Percentiles rank a stretch among this genome's conserved stretches.
Evolutionary conservation across 2,888 invertebrate genomes (phyloP).

Genomic region (Ophion ellenae): DNA sequence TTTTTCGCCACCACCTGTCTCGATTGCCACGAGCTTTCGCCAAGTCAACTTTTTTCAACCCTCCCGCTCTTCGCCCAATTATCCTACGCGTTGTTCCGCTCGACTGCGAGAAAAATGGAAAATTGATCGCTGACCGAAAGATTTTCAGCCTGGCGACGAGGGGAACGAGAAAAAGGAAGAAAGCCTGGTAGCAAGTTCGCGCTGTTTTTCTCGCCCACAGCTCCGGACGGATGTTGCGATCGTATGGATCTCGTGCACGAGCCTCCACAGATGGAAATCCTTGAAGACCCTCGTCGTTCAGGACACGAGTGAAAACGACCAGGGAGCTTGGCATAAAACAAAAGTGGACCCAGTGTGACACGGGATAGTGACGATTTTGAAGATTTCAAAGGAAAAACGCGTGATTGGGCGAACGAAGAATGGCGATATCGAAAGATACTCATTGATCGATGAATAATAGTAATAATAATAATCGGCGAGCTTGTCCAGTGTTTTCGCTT

Average conservation of each 20-base stretch:
- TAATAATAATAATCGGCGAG: neutral
- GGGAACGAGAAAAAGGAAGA: no score
- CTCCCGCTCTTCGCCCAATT: no score
- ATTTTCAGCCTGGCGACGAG: no score
- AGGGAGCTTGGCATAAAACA: conserved; percentile 9
- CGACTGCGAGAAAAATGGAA: neutral
- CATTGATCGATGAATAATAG: neutral
- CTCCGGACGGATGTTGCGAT: no score
- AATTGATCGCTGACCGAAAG: neutral
- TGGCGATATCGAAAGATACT: neutral
- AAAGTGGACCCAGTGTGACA: conserved; percentile 41
- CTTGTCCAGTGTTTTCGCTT: neutral
- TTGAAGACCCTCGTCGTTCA: no score
- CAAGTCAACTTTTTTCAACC: no score
- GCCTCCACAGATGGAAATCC: neutral
- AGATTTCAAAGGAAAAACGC: no score
- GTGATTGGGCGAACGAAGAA: neutral
- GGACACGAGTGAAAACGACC: neutral
- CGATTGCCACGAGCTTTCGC: neutral
- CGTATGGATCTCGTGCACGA: no score
- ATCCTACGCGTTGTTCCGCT: neutral
- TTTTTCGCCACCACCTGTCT: conserved; percentile 16
- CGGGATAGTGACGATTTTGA: conserved; percentile 31
- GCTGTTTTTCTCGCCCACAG: no score
- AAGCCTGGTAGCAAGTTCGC: no score